phyloP scores from a whole-genome alignment of 1,140 invertebrate genomes.

The Drosophila virilis region DNA sequence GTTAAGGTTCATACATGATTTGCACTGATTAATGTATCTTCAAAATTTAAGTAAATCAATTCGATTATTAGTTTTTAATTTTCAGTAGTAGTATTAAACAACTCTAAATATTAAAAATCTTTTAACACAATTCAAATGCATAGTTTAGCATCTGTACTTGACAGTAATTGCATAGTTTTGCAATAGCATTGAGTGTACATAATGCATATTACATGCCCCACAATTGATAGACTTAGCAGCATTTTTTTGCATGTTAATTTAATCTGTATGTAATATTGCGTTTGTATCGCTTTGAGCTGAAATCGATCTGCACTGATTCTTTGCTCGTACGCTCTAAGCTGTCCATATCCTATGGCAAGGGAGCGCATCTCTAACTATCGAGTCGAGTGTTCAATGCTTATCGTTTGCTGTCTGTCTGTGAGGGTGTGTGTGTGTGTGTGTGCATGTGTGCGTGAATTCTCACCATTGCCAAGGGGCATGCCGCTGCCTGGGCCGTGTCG shows the following conservation, averaged over 20 bases:
- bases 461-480: conserved; percentile 17
- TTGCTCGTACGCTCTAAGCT: background rate
- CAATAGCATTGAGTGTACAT: no score
- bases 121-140: no score
- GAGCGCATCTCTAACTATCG: conserved; percentile 14
- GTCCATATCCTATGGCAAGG: background rate
- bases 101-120: no score
- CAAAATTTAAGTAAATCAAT: no score
- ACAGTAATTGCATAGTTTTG: no score
- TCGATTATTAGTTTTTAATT: no score
- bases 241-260: background rate
- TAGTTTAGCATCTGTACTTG: no score
- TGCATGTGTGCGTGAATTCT: conserved; percentile 42
- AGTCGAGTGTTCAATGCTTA: conserved; percentile 9
- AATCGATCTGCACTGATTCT: background rate
- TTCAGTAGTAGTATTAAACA: no score
- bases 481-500: conserved; percentile 1
- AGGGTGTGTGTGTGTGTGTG: conserved; percentile 13
- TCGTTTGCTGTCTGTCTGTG: background rate
- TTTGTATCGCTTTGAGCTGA: background rate
- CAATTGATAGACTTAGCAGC: background rate
- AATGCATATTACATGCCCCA: no score
- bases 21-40: no score
- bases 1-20: no score
- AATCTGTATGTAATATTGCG: background rate